Evolutionary conservation across 1,140 invertebrate genomes (phyloP).

Genomic region (Bombus terrestris): DNA sequence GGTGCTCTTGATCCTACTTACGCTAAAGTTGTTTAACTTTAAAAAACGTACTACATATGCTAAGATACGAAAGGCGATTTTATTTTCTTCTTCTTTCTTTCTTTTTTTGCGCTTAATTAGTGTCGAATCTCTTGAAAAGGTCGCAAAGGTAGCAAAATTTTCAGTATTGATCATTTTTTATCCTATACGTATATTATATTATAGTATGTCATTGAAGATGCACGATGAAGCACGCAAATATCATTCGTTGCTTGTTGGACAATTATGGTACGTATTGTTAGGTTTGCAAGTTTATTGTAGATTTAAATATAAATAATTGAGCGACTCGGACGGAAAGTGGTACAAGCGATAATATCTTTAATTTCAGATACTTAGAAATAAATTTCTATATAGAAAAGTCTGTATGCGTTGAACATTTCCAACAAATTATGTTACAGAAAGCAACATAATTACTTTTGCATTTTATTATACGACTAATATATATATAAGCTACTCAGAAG

Average conservation of each 20-base stretch:
- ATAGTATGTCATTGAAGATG: not conserved
- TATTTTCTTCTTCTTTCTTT: not conserved
- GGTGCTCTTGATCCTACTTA: slow-evolving; percentile 27
- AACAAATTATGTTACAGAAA: not conserved
- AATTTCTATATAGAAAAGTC: not conserved
- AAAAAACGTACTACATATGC: not conserved
- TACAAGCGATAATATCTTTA: not conserved
- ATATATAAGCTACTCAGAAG: too few species aligned
- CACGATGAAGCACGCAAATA: too few species aligned
- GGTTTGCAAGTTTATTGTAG: not conserved
- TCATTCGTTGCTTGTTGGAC: slow-evolving; percentile 13
- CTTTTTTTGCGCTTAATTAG: not conserved
- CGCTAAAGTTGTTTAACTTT: slow-evolving; percentile 1
- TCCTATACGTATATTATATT: not conserved
- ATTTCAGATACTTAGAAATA: not conserved
- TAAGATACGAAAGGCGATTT: not conserved
- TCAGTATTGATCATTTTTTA: slow-evolving; percentile 23
- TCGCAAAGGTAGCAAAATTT: slow-evolving; percentile 7
- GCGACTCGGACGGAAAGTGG: not conserved
- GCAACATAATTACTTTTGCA: too few species aligned
- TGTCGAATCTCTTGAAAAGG: not conserved
- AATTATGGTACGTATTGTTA: slow-evolving; percentile 9
- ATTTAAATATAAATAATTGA: not conserved
- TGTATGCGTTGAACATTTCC: not conserved
- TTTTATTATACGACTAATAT: too few species aligned